These are phyloP conservation scores for Trichogramma pretiosum DNA, from an alignment of 1,140 invertebrate species.

Conservation along the genomic window DNA sequence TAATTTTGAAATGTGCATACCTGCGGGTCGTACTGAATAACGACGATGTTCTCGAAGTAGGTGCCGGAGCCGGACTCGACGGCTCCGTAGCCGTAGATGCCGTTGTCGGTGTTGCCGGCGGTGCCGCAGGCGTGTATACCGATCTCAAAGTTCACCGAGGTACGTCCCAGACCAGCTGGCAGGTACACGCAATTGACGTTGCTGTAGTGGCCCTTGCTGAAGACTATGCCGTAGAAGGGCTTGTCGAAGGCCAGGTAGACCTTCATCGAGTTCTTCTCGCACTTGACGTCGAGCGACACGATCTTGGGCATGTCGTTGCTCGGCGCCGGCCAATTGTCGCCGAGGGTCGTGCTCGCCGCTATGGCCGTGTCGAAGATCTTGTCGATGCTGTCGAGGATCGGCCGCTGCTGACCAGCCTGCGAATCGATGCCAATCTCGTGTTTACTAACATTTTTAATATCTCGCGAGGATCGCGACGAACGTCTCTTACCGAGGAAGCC, in stretches of 20 bases:
- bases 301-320: conserved; percentile 85
- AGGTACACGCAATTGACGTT: conserved; percentile 87
- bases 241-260: conserved; percentile 88
- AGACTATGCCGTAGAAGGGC: conserved; percentile 90
- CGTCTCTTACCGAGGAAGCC: conserved; percentile 35
- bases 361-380: conserved; percentile 62
- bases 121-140: conserved; percentile 85
- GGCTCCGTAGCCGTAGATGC: conserved; percentile 71
- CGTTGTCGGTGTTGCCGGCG: conserved; percentile 81
- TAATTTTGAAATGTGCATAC: conserved; percentile 52
- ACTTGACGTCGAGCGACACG: conserved; percentile 83
- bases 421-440: not conserved
- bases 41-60: conserved; percentile 91
- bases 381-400: conserved; percentile 45
- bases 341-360: conserved; percentile 31
- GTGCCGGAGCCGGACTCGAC: conserved; percentile 82
- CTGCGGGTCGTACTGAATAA: conserved; percentile 89
- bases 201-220: conserved; percentile 86
- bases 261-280: conserved; percentile 89
- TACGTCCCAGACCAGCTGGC: conserved; percentile 75
- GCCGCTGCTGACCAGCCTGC: conserved; percentile 2
- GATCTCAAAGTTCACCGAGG: conserved; percentile 83
- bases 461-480: conserved; percentile 31
- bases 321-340: conserved; percentile 70
- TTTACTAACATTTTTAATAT: conserved; percentile 25